Percentiles rank a stretch among this genome's conserved stretches.
Conservation (phyloP, 1,140 invertebrate species). For the Bombyx mandarina region DNA sequence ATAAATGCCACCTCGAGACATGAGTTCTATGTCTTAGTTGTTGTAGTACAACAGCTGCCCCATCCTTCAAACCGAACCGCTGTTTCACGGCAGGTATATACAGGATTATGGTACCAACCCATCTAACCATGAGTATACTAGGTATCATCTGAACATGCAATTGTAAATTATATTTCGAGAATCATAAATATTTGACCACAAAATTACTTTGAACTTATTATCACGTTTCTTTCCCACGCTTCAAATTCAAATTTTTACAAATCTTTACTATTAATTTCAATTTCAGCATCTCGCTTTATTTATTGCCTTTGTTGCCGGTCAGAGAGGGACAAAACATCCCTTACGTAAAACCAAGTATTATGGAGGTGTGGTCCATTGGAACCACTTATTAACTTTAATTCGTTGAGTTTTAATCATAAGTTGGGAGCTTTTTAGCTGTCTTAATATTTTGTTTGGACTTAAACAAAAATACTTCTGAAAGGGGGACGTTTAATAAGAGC, state of each 20-base stretch:
- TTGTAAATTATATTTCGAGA: too few species aligned
- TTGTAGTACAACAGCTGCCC: too few species aligned
- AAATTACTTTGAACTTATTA: not conserved
- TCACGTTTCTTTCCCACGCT: slow-evolving; percentile 16
- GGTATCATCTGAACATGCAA: not conserved
- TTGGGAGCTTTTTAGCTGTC: slow-evolving; percentile 20
- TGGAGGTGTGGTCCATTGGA: slow-evolving; percentile 37
- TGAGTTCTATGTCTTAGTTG: too few species aligned
- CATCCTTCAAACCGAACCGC: too few species aligned
- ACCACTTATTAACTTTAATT: slow-evolving; percentile 51
- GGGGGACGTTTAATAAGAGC: too few species aligned
- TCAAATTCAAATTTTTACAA: slow-evolving; percentile 12
- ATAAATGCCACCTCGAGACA: too few species aligned
- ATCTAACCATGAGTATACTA: not conserved
- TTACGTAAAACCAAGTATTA: slow-evolving; percentile 38
- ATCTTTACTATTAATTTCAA: slow-evolving; percentile 10
- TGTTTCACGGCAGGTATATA: too few species aligned
- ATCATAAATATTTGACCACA: too few species aligned
- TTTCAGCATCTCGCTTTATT: slow-evolving; percentile 20
- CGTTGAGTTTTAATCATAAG: slow-evolving; percentile 38
- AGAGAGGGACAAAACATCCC: slow-evolving; percentile 27
- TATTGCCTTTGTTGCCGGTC: slow-evolving; percentile 5
- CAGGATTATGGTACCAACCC: not conserved
- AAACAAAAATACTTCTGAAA: too few species aligned
- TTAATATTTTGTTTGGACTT: slow-evolving; percentile 14